Conservation (phyloP, 2,113 vertebrate species). For the Triplophysa siluroides region DNA sequence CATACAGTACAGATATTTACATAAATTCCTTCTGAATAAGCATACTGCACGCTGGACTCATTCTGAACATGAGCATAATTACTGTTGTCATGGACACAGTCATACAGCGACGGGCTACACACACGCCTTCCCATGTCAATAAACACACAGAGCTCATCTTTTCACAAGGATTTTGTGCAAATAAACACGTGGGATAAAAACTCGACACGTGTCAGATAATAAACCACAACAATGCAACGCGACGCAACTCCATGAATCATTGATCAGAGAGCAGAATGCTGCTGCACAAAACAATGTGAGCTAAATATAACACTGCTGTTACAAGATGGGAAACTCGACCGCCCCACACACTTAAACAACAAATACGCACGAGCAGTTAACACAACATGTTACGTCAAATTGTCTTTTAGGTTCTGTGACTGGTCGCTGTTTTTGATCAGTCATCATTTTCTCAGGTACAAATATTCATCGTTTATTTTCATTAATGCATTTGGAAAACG, state of each 20-base stretch:
- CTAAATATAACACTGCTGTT: conserved; percentile 38
- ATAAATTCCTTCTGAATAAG: conserved; percentile 10
- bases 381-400: neutral
- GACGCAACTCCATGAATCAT: conserved; percentile 35
- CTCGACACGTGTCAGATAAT: neutral
- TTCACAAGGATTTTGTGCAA: conserved; percentile 8
- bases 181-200: conserved; percentile 3
- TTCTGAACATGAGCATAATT: conserved; percentile 6
- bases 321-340: conserved; percentile 6
- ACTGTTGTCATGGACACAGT: conserved; percentile 33
- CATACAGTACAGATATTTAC: conserved; percentile 8
- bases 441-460: too few species aligned
- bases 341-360: neutral
- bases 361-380: neutral
- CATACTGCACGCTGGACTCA: neutral
- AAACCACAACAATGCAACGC: conserved; percentile 3
- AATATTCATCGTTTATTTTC: too few species aligned
- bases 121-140: neutral
- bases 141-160: conserved; percentile 18
- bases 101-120: neutral
- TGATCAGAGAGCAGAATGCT: conserved; percentile 24
- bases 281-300: conserved; percentile 17
- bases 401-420: too few species aligned
- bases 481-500: too few species aligned
- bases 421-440: too few species aligned